A percentile compares a stretch with the other conserved stretches of the same genome.
Evolutionary conservation across 2,113 vertebrate genomes (phyloP).

Genomic region (Puffinus mauretanicus): DNA sequence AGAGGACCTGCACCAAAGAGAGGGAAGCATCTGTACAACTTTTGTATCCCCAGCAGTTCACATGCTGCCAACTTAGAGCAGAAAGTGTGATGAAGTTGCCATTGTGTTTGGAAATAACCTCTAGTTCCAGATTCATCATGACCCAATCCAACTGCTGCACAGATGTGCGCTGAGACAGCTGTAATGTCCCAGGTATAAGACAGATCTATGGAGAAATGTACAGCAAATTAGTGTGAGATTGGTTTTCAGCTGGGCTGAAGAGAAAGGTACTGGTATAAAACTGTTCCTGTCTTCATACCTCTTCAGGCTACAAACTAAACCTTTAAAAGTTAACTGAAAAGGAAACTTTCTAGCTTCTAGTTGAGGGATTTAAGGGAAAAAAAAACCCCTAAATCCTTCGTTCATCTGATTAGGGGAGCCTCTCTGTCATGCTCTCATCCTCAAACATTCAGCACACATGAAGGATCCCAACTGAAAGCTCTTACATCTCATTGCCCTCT

Average conservation of each 20-base stretch:
- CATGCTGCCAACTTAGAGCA: background rate
- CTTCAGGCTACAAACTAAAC: background rate
- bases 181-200: background rate
- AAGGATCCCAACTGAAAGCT: background rate
- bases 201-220: background rate
- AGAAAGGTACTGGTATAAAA: background rate
- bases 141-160: rapidly evolving
- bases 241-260: background rate
- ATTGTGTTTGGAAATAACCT: background rate
- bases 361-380: background rate
- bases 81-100: background rate
- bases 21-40: background rate
- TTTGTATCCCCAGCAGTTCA: background rate
- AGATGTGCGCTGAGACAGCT: background rate
- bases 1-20: background rate
- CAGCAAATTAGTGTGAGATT: background rate
- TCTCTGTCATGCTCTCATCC: background rate
- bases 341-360: background rate
- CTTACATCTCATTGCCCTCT: background rate
- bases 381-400: background rate
- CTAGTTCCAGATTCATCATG: background rate
- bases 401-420: background rate
- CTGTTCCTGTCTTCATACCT: background rate
- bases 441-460: background rate
- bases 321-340: background rate